Evolutionary conservation across 2,888 invertebrate genomes (phyloP).

Genomic region (Caenorhabditis sp.): DNA sequence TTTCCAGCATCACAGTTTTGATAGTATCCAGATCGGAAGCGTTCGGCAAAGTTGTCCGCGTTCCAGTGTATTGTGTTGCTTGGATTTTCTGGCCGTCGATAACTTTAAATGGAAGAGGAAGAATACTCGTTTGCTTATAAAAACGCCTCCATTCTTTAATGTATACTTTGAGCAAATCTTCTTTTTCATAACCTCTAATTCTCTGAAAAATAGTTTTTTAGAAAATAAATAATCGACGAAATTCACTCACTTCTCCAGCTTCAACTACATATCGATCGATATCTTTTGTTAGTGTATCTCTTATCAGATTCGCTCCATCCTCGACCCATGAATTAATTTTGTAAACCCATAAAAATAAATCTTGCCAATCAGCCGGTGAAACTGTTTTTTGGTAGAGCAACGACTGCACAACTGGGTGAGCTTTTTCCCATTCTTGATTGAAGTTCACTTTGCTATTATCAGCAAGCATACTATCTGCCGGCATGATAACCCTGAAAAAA

Average conservation of each 20-base stretch:
- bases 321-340: constrained; percentile 96
- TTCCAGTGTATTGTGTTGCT: background rate
- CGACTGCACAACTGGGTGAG: constrained; percentile 91
- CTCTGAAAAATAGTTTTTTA: constrained; percentile 75
- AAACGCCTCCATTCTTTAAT: constrained; percentile 98
- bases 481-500: background rate
- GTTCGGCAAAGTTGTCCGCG: background rate
- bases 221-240: background rate
- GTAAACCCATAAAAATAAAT: constrained; percentile 79
- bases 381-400: constrained; percentile 87
- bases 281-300: constrained; percentile 43
- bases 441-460: constrained; percentile 71
- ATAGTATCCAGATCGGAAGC: constrained; percentile 3
- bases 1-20: constrained; percentile 83
- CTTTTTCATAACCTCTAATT: constrained; percentile 90
- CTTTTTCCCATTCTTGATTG: constrained; percentile 95
- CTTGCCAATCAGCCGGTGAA: constrained; percentile 92
- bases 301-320: constrained; percentile 77
- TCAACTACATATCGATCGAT: constrained; percentile 54
- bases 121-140: constrained; percentile 93
- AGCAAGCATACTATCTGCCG: background rate
- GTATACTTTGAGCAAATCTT: constrained; percentile 92
- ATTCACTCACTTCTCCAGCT: constrained; percentile 44
- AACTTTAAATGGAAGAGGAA: constrained; percentile 68
- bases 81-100: background rate